Base-by-base conservation (phyloP, 1,140 invertebrate species). In the Rhopalosiphum padi region DNA sequence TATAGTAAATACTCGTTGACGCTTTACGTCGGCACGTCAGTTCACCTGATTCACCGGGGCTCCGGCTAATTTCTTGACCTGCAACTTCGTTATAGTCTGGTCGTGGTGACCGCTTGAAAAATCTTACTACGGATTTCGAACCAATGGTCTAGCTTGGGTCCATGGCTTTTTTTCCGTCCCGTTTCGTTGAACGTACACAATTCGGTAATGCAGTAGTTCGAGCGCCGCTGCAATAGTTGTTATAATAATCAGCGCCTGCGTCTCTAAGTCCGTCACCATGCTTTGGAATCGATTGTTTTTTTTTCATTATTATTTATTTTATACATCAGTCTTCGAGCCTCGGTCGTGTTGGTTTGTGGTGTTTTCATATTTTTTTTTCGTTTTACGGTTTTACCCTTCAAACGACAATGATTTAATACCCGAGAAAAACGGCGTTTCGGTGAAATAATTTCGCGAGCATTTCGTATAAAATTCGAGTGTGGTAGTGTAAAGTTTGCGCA, bases 121-220 rank as follows among this genome's bases (percentile, higher is more conserved):
- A 77, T 77, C 30, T 18, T 18, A 35, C n/a, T 4, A 8, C 2
- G 30, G 15, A n/a, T 41, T 41, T 41, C 30, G 9, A 11, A 46
- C 0, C n/a, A n/a, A 68, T 30, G 30, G 30, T n/a, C 15, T 68
- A n/a, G 30, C 3, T 0, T 4, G 0, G 9, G 0, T 22, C 11
- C 3, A n/a, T 15, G 30, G 15, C 2, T 15, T n/a, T 60, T 60
- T 68, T n/a, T 77, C 15, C 60, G n/a, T 77, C 21, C 30, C 30
- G 30, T n/a, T 77, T 77, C n/a, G 6, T n/a, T n/a, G 30, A n/a
- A 77, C n/a, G n/a, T 77, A n/a, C n/a, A 18, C 15, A n/a, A 77
- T 77, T 77, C n/a, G 15, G 15, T 35, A n/a, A n/a, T n/a, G 60
- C 2, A 77, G 60, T 18, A n/a, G 30, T 77, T 15, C 5, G 15